Base-by-base conservation (phyloP, 2,797 vertebrate species). In the Macrochelys suwanniensis region DNA sequence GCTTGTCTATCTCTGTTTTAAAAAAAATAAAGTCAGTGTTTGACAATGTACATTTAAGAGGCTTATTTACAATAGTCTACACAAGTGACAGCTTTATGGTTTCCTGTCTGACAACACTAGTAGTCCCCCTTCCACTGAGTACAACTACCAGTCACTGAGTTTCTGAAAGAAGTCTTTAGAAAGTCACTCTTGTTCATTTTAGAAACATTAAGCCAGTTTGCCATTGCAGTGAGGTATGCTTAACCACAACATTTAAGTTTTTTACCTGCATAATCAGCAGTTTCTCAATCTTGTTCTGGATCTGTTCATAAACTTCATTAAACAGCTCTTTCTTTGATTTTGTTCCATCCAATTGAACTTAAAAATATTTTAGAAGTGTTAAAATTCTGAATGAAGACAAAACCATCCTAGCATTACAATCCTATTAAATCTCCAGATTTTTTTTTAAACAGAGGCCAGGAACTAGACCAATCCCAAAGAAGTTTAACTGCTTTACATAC, bases 261-360 rank as follows among this genome's bases (percentile, higher is more conserved):
- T 0, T 0, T 97, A 98, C 97, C 97, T 97, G 88, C 89, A 71
- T 90, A 8, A 96, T 95, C 91, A 97, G 95, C 94, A 98, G 78
- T 91, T 98, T 97, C 96, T 99, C 98, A 91, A 99, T 98, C 94
- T 98, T 97, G 81, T 99, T 99, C 96, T 99, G 98, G 97, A 99
- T 98, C 95, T 99, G 95, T 4, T 98, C 98, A 45, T 98, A 99
- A 96, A 99, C 99, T 37, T 97, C 95, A 96, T 99, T 99, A 97
- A 99, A 99, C 92, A 99, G 97, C 45, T 99, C 98, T 83, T 99
- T 98, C 97, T 98, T 99, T 76, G 99, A 98, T 98, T 97, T 98
- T 56, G 98, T 99, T 97, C 99, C 99, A 97, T 99, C 98, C 85
- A 99, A 98, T 92, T 99, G 98, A 98, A 98, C 99, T 99, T 98